These are phyloP conservation scores for Euura lappo DNA, from an alignment of 1,140 invertebrate genomes.

Conservation along the genomic window DNA sequence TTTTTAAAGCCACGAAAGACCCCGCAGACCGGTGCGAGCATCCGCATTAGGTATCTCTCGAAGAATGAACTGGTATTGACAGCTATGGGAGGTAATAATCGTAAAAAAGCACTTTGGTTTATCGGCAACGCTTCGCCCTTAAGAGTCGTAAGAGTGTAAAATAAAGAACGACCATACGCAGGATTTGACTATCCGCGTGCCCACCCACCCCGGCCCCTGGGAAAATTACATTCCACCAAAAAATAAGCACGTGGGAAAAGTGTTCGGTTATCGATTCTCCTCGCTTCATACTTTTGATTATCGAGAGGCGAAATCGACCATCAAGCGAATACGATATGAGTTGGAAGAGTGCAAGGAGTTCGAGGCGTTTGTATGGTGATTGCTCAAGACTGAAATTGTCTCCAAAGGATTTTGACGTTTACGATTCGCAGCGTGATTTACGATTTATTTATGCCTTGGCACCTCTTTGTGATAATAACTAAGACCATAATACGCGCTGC, in stretches of 20 bases:
- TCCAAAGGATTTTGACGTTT: slow-evolving; percentile 7
- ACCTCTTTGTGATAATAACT: slow-evolving; percentile 2
- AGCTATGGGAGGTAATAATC: slow-evolving; percentile 1
- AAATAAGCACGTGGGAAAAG: no score
- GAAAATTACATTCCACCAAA: no score
- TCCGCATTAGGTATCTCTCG: background rate
- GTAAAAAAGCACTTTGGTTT: slow-evolving; percentile 7
- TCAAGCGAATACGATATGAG: no score
- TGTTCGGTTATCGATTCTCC: no score
- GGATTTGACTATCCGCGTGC: no score
- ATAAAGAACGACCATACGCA: no score
- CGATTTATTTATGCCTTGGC: background rate
- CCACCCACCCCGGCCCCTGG: no score
- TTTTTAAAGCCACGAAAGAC: background rate
- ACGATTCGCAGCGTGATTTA: background rate
- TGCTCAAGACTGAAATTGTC: background rate
- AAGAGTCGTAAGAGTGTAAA: no score
- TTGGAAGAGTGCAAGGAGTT: no score
- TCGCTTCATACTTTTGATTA: no score
- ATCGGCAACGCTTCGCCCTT: background rate
- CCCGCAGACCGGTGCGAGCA: background rate
- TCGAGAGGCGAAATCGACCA: no score
- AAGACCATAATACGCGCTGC: background rate
- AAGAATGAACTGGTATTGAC: slow-evolving; percentile 7
- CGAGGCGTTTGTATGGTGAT: no score